These are phyloP conservation scores for Mellilla xanthometata DNA, from an alignment of 2,888 invertebrate genomes.

Conservation along the genomic window DNA sequence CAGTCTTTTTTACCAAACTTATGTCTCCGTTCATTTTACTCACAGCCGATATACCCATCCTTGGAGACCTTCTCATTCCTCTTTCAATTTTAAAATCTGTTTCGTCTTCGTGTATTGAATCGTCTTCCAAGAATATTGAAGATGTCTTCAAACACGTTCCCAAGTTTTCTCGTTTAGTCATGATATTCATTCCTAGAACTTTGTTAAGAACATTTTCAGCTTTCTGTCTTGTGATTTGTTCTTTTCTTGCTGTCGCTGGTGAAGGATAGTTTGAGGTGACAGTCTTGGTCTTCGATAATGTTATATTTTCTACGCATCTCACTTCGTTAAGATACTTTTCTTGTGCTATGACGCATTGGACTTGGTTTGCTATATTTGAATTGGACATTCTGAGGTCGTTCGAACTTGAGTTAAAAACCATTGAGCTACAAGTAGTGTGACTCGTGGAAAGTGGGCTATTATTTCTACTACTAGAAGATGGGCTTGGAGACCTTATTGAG, in stretches of 20 bases:
- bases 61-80: constrained; percentile 68
- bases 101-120: constrained; percentile 68
- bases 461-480: constrained; percentile 76
- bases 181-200: constrained; percentile 75
- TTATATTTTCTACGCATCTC: constrained; percentile 75
- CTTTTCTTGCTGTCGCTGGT: constrained; percentile 64
- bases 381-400: constrained; percentile 76
- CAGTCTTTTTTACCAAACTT: constrained; percentile 68
- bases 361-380: constrained; percentile 73
- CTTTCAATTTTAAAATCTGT: constrained; percentile 69
- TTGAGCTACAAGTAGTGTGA: constrained; percentile 78
- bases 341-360: constrained; percentile 80
- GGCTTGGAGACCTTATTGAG: constrained; percentile 70
- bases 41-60: constrained; percentile 74
- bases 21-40: constrained; percentile 78
- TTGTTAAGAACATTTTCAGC: constrained; percentile 75
- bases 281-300: constrained; percentile 65
- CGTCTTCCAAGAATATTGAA: constrained; percentile 73
- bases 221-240: constrained; percentile 72
- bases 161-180: constrained; percentile 68
- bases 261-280: constrained; percentile 57
- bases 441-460: constrained; percentile 74
- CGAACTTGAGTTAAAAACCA: constrained; percentile 79
- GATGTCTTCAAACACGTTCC: constrained; percentile 72
- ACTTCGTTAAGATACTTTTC: constrained; percentile 78